Conservation (phyloP, 1,140 invertebrate genomes). For the Drosophila kanapiae region DNA sequence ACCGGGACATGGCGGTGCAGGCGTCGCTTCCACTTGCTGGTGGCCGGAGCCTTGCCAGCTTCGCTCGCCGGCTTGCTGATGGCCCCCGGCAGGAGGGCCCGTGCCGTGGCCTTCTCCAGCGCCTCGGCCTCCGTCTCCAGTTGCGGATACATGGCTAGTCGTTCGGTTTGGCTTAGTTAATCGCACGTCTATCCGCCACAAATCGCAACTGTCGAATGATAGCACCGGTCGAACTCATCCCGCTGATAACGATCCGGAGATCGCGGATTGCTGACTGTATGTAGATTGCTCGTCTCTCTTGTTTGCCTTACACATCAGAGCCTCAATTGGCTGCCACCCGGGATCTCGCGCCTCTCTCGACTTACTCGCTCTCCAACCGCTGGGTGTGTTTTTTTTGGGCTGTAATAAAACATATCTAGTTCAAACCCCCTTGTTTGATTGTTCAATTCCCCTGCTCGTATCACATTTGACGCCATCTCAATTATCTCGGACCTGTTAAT, state of each 20-base stretch:
- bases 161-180: not conserved
- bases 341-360: slow-evolving; percentile 10
- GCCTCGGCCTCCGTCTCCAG: slow-evolving; percentile 58
- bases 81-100: slow-evolving; percentile 34
- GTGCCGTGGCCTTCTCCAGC: slow-evolving; percentile 52
- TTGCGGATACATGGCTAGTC: slow-evolving; percentile 62
- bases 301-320: slow-evolving; percentile 68
- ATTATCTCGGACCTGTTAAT: slow-evolving; percentile 50
- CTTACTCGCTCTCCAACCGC: slow-evolving; percentile 10
- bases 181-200: slow-evolving; percentile 38
- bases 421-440: slow-evolving; percentile 35
- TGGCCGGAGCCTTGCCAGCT: slow-evolving; percentile 17
- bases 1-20: slow-evolving; percentile 79
- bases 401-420: slow-evolving; percentile 49
- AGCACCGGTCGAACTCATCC: slow-evolving; percentile 21
- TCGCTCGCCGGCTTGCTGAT: slow-evolving; percentile 29
- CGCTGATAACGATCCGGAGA: slow-evolving; percentile 51
- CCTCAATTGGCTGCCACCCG: slow-evolving; percentile 21
- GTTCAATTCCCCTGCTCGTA: slow-evolving; percentile 17
- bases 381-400: slow-evolving; percentile 18
- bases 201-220: slow-evolving; percentile 62
- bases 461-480: slow-evolving; percentile 38
- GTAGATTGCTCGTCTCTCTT: slow-evolving; percentile 26
- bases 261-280: slow-evolving; percentile 19
- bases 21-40: slow-evolving; percentile 52